A percentile compares a stretch with the other conserved stretches of the same genome.
Conservation (phyloP, 2,797 vertebrate species). For the Bovichtus variegatus region DNA sequence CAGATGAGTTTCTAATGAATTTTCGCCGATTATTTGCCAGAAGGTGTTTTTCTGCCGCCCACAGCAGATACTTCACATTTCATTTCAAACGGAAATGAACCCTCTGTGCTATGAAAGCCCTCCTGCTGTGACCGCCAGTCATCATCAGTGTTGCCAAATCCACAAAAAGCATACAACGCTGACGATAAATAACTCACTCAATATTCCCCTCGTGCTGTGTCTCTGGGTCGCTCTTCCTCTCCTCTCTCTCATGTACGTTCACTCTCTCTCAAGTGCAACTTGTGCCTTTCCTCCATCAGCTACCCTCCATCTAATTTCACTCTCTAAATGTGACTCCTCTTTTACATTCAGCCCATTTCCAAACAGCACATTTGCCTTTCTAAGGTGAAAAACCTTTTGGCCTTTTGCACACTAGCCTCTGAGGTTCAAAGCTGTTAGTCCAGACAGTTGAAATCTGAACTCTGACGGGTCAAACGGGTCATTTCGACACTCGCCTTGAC, state of each 20-base stretch:
- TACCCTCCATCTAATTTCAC: slow-evolving; percentile 6
- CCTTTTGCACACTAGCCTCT: slow-evolving; percentile 44
- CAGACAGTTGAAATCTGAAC: slow-evolving; percentile 64
- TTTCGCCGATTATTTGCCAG: background rate
- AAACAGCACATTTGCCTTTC: slow-evolving; percentile 30
- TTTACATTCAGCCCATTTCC: slow-evolving; percentile 56
- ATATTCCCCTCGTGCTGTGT: background rate
- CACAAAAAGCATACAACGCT: background rate
- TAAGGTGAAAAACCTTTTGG: slow-evolving; percentile 50
- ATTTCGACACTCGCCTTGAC: slow-evolving; percentile 40
- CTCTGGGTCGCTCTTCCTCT: background rate
- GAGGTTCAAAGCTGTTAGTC: slow-evolving; percentile 49
- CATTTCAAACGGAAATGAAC: background rate
- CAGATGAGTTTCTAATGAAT: background rate
- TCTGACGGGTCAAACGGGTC: slow-evolving; percentile 60
- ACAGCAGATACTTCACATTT: background rate
- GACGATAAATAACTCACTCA: background rate
- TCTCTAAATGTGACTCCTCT: slow-evolving; percentile 11
- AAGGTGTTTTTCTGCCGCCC: background rate
- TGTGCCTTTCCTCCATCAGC: background rate
- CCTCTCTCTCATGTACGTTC: background rate
- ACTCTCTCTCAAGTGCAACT: background rate
- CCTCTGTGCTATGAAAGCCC: background rate
- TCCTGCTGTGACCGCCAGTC: background rate
- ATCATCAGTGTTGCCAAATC: background rate